Percentiles rank a stretch among this genome's conserved stretches.
Evolutionary conservation across 2,113 vertebrate species (phyloP).

Genomic region (Sander vitreus): DNA sequence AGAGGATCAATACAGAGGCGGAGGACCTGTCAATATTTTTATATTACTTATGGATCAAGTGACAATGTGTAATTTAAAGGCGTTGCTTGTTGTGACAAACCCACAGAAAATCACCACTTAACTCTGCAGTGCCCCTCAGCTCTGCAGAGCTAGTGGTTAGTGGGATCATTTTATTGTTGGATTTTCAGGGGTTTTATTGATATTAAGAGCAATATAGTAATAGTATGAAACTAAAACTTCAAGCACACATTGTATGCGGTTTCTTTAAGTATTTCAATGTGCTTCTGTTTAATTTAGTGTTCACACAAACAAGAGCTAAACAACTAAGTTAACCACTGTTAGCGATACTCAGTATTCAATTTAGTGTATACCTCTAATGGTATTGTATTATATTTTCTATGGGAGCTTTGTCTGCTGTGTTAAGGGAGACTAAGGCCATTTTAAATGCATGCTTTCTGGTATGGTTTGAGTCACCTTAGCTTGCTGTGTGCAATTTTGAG

Average conservation of each 20-base stretch:
- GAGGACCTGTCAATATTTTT: conserved; percentile 14
- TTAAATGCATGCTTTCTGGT: neutral
- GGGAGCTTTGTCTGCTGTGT: neutral
- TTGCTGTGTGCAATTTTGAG: neutral
- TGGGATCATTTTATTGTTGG: neutral
- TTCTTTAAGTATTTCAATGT: neutral
- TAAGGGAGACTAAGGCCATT: neutral
- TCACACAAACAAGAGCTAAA: neutral
- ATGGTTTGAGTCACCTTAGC: neutral
- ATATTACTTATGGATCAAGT: conserved; percentile 9
- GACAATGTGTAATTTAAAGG: neutral
- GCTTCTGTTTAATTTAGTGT: neutral
- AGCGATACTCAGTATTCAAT: neutral
- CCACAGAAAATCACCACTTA: neutral
- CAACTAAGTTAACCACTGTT: neutral
- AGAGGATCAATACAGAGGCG: conserved; percentile 35
- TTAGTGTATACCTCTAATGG: neutral
- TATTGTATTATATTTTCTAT: neutral
- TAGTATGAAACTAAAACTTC: neutral
- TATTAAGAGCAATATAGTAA: neutral
- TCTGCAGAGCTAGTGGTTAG: neutral
- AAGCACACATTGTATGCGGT: neutral
- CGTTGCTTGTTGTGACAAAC: neutral
- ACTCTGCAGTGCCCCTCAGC: neutral
- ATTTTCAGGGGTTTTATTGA: neutral